Evolutionary conservation across 2,113 vertebrate genomes (phyloP), one percentile per base, ranked within the genome.

Genomic region (Misgurnus mizolepis): DNA sequence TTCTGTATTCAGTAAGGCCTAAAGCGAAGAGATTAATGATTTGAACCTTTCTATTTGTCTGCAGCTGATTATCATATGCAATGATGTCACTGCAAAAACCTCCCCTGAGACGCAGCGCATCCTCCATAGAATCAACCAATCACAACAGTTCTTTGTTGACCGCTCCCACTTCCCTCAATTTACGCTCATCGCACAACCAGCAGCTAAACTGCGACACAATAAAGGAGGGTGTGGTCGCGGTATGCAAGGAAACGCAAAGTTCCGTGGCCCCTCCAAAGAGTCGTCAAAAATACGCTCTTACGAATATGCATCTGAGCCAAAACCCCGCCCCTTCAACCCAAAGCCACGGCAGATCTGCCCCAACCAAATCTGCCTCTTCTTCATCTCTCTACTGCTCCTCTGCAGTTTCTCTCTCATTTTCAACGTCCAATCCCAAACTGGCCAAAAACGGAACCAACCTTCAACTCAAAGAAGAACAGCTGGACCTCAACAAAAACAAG

Each of bases 381-480:
- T 93, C 92, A 0, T 90, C 92, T 22, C 90, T 92, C 39, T 91
- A 88, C 85, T 89, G 90, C 43, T 90, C 89, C 4, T 88, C 88
- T 10, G 87, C 89, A 14, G 82, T 88, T 12, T 87, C 88, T 0
- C 80, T 89, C 10, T 92, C 85, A 0, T 77, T 88, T 41, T 90
- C 95, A 3, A 60, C 94, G 9, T 91, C 96, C 86, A 99, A 99
- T 83, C 95, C 95, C 11, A 99, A 99, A 87, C 91, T 99, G 85
- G 96, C 96, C 49, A 99, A 99, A 88, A 99, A 99, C 40, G 97
- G 98, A 2, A 97, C 98, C 89, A 99, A 99, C 92, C 95, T 98
- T 90, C 96, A 98, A 80, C 93, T 96, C 45, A 95, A 97, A 0
- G 98, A 96, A 70, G 96, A 98, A 61, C 96, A 97, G 85, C 91